These are phyloP conservation scores for Machimus atricapillus DNA, from an alignment of 2,888 invertebrate genomes.

Conservation along the genomic window DNA sequence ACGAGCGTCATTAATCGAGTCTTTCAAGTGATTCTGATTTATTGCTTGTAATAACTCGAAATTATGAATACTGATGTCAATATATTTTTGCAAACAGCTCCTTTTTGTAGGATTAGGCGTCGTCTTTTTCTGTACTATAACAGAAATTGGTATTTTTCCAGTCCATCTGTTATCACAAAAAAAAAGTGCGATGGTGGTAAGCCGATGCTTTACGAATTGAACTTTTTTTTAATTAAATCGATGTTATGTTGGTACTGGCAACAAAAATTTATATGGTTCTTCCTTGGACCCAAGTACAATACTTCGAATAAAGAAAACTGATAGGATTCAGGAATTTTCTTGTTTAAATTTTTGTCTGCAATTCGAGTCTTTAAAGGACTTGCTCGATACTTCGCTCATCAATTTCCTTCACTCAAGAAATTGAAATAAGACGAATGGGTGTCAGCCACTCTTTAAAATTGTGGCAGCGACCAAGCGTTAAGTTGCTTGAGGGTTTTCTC, in stretches of 20 bases:
- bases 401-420: too few species aligned
- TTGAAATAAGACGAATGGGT: too few species aligned
- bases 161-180: not conserved
- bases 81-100: not conserved
- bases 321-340: too few species aligned
- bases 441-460: too few species aligned
- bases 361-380: too few species aligned
- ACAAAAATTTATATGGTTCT: too few species aligned
- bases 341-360: too few species aligned
- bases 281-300: too few species aligned
- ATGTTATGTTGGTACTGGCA: not conserved
- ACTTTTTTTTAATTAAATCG: not conserved
- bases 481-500: too few species aligned
- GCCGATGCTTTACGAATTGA: not conserved
- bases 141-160: not conserved
- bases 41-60: not conserved
- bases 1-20: not conserved
- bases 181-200: not conserved
- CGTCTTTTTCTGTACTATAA: not conserved
- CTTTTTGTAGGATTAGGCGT: not conserved
- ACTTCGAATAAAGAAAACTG: too few species aligned
- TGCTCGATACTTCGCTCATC: too few species aligned
- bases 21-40: not conserved
- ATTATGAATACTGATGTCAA: not conserved
- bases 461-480: too few species aligned